These are phyloP conservation scores for Diorhabda sublineata DNA, from an alignment of 1,140 invertebrate species.

Conservation along the genomic window DNA sequence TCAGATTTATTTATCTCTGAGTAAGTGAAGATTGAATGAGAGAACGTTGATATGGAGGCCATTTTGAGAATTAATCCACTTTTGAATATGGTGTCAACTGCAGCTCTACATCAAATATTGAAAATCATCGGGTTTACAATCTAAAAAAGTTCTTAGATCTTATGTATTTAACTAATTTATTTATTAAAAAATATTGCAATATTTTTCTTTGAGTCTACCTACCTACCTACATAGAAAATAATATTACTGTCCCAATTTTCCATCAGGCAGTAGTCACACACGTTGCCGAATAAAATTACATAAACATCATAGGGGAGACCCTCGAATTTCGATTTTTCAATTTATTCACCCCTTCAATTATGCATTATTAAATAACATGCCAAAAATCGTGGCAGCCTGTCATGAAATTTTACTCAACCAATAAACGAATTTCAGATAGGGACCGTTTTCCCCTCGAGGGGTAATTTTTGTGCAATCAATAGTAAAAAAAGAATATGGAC, in stretches of 20 bases:
- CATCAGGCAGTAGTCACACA: constrained; percentile 3
- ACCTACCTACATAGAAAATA: too few species aligned
- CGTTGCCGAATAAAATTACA: constrained; percentile 7
- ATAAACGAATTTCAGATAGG: constrained; percentile 14
- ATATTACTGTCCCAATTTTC: constrained; percentile 7
- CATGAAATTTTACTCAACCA: constrained; percentile 20
- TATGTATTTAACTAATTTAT: too few species aligned
- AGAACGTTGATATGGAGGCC: too few species aligned
- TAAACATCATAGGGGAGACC: neutral
- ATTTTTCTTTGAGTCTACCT: too few species aligned
- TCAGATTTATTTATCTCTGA: too few species aligned
- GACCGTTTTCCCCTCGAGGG: constrained; percentile 12
- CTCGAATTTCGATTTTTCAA: constrained; percentile 17
- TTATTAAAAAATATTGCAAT: too few species aligned
- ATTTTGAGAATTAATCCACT: too few species aligned
- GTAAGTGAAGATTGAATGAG: too few species aligned
- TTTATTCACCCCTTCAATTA: constrained; percentile 20
- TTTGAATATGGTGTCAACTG: too few species aligned
- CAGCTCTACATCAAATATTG: too few species aligned
- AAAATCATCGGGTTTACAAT: too few species aligned
- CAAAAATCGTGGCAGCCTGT: constrained; percentile 19
- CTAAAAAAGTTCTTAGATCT: too few species aligned
- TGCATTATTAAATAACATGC: constrained; percentile 19
- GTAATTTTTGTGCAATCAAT: constrained; percentile 14
- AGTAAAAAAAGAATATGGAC: constrained; percentile 17